phyloP scores from a whole-genome alignment of 2,888 invertebrate species.

The Ochlodes sylvanus region DNA sequence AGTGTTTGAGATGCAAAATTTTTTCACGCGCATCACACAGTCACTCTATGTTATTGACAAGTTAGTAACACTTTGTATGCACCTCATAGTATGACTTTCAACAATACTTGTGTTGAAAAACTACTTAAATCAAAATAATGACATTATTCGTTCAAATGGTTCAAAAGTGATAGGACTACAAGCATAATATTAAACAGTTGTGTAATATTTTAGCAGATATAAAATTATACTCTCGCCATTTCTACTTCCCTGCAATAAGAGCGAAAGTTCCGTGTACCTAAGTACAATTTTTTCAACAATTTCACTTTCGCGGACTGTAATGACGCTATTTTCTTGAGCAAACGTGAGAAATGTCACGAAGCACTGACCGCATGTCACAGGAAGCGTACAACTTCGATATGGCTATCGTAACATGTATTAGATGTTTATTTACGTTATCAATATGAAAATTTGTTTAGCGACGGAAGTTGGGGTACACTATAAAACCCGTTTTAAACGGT shows the following conservation, averaged over 20 bases:
- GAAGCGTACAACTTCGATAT: slow-evolving; percentile 34
- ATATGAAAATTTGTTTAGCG: slow-evolving; percentile 31
- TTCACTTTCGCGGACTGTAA: slow-evolving; percentile 42
- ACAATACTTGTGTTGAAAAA: too few species aligned
- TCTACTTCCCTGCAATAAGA: slow-evolving; percentile 35
- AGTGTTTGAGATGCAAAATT: too few species aligned
- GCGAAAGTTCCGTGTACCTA: slow-evolving; percentile 41
- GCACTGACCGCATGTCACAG: slow-evolving; percentile 33
- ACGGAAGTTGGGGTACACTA: slow-evolving; percentile 19
- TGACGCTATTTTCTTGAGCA: slow-evolving; percentile 39
- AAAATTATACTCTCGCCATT: background rate
- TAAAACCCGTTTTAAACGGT: background rate
- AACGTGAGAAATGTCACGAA: slow-evolving; percentile 43
- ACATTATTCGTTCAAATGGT: too few species aligned
- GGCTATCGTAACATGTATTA: slow-evolving; percentile 24
- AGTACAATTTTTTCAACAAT: slow-evolving; percentile 27
- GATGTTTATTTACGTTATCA: slow-evolving; percentile 34
- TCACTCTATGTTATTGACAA: too few species aligned
- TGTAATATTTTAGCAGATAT: background rate
- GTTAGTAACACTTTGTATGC: too few species aligned
- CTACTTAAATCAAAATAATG: too few species aligned
- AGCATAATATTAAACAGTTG: too few species aligned
- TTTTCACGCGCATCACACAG: too few species aligned
- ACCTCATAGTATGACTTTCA: too few species aligned
- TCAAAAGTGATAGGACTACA: too few species aligned